Percentiles rank a stretch among this genome's conserved stretches.
These are phyloP conservation scores for Drosophila nebulosa DNA, from an alignment of 1,140 invertebrate genomes.

Conservation along the genomic window DNA sequence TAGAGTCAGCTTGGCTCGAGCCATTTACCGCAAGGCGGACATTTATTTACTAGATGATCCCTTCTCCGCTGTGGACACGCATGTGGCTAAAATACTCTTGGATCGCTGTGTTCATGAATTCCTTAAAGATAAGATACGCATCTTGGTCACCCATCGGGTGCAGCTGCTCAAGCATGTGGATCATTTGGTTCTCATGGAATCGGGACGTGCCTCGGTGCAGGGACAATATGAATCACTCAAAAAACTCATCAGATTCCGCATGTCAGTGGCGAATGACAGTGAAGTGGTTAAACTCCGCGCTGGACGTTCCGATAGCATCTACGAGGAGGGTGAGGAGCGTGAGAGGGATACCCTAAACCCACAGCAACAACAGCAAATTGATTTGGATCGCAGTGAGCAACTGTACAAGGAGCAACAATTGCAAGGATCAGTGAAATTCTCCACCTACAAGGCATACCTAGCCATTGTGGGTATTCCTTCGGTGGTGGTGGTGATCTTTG, in stretches of 20 bases:
- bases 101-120: constrained; percentile 86
- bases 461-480: constrained; percentile 85
- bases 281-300: constrained; percentile 47
- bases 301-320: constrained; percentile 49
- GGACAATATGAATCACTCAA: constrained; percentile 80
- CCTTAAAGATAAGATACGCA: constrained; percentile 87
- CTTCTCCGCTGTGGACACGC: constrained; percentile 90
- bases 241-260: constrained; percentile 54
- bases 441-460: constrained; percentile 87
- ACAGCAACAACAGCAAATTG: constrained; percentile 35
- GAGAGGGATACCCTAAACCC: constrained; percentile 25
- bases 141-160: constrained; percentile 93
- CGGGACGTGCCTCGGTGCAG: constrained; percentile 81
- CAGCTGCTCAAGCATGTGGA: constrained; percentile 91
- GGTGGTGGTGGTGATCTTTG: constrained; percentile 83
- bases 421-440: constrained; percentile 77
- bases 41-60: constrained; percentile 92
- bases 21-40: constrained; percentile 83
- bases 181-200: constrained; percentile 84
- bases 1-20: constrained; percentile 85
- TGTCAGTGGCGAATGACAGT: constrained; percentile 66
- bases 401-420: constrained; percentile 80
- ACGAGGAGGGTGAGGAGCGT: constrained; percentile 41
- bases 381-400: constrained; percentile 50
- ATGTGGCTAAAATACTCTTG: constrained; percentile 90